Evolutionary conservation across 2,113 vertebrate species (phyloP), one percentile per base, ranked within the genome.

Genomic region (Spilogale gracilis): DNA sequence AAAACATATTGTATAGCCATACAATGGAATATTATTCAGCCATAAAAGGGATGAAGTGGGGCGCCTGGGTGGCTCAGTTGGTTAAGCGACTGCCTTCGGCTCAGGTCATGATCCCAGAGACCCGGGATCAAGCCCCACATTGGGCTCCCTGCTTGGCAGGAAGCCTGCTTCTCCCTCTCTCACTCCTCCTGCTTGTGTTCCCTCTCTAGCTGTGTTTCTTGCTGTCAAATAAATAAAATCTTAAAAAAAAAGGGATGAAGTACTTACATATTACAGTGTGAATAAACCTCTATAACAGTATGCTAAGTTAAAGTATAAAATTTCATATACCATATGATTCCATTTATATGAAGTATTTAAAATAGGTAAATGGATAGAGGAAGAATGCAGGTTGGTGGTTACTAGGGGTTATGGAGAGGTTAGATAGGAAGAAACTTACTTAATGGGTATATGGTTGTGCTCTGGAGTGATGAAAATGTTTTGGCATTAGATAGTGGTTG

Each of bases 401-500:
- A 3, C 84, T 38, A 73, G 38, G 61, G 45, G 30, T 25, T 94
- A 2, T 6, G 16, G 14, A 10, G 38, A 80, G 11, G 32, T 45
- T 16, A 71, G 23, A 80, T 81, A 23, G 25, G 74, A 17, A 87
- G n/a, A 93, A 95, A 92, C 73, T 81, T 5, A 27, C 30, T 73
- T 80, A 86, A 76, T 90, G 73, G 3, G 18, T 63, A 45, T 90
- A 18, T 20, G 21, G 7, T 95, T 95, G 96, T 85, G 92, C 58
- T 96, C 60, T 85, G 56, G 50, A 54, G 25, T 92, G 48, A 94
- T 94, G 21, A 89, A 97, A 83, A 87, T 91, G 14, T 58, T 92
- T 94, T 96, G 25, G 43, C 89, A 74, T 25, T 89, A 81, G 58
- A n/a, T 69, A 78, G 88, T 71, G 8, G 3, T 76, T 17, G 38